phyloP scores from a whole-genome alignment of 2,797 vertebrate genomes.

The Podargus strigoides region DNA sequence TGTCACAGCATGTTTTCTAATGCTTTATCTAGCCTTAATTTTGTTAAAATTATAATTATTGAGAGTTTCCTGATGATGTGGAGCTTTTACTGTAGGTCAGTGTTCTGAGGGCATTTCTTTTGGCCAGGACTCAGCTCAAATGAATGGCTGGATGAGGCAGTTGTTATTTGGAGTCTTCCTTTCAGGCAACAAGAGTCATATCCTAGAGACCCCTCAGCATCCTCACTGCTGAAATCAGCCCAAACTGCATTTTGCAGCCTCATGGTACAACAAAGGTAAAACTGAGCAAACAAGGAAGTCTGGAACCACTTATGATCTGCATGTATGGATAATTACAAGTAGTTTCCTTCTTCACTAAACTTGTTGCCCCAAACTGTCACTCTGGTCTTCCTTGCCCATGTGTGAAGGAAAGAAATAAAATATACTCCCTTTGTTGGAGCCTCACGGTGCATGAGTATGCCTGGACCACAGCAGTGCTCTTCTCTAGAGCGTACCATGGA shows the following conservation, averaged over 20 bases:
- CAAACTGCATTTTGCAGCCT: neutral
- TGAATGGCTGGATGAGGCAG: neutral
- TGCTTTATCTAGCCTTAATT: neutral
- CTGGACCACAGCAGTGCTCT: neutral
- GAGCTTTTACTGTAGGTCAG: neutral
- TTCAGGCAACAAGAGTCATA: neutral
- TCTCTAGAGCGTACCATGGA: neutral
- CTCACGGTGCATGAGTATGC: neutral
- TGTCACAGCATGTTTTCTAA: neutral
- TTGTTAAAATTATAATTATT: neutral
- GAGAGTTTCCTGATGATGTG: neutral
- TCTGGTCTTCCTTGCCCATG: neutral
- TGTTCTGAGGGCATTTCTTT: neutral
- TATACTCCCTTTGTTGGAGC: neutral
- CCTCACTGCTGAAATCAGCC: neutral
- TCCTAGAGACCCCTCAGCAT: neutral
- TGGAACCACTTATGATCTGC: neutral
- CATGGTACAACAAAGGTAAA: neutral
- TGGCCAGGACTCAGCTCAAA: neutral
- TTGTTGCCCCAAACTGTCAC: neutral
- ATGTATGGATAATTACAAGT: neutral
- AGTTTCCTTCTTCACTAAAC: neutral
- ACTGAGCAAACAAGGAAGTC: neutral
- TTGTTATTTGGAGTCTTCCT: neutral
- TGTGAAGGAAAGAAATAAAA: neutral